Conservation (phyloP, 2,888 invertebrate genomes). For the Desoria tigrina region DNA sequence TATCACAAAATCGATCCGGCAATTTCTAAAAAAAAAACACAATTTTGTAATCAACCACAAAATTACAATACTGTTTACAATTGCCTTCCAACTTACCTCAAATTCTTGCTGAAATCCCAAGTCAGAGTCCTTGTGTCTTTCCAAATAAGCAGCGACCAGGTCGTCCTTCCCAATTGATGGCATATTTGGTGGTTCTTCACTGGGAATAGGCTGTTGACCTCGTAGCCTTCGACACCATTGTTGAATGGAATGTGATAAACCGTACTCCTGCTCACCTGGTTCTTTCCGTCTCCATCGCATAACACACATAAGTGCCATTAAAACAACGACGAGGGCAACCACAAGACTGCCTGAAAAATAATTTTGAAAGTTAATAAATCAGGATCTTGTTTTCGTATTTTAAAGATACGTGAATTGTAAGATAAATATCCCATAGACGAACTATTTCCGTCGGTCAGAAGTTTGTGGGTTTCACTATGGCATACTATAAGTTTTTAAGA, state of each 20-base stretch:
- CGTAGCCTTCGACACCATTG: constrained; percentile 66
- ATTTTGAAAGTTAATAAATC: too few species aligned
- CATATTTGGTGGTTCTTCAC: constrained; percentile 75
- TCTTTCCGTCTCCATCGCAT: constrained; percentile 53
- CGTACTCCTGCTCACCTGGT: constrained; percentile 51
- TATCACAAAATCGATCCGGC: constrained; percentile 81
- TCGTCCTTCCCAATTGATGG: constrained; percentile 75
- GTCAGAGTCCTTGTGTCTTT: constrained; percentile 82
- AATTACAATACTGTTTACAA: constrained; percentile 5
- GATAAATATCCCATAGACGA: too few species aligned
- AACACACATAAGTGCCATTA: constrained; percentile 61
- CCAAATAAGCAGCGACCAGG: constrained; percentile 74
- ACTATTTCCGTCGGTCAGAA: too few species aligned
- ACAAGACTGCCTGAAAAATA: constrained; percentile 75
- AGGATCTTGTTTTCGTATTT: too few species aligned
- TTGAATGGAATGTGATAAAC: constrained; percentile 49
- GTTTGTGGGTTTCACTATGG: too few species aligned
- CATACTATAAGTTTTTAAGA: too few species aligned
- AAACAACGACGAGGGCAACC: constrained; percentile 66
- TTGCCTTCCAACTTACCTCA: constrained; percentile 66
- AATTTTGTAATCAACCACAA: not conserved
- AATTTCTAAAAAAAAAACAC: constrained; percentile 62
- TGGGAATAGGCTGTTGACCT: constrained; percentile 65
- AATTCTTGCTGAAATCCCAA: constrained; percentile 89
- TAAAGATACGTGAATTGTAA: too few species aligned